Evolutionary conservation across 2,888 invertebrate species (phyloP).

Genomic region (Mimumesa dahlbomi): DNA sequence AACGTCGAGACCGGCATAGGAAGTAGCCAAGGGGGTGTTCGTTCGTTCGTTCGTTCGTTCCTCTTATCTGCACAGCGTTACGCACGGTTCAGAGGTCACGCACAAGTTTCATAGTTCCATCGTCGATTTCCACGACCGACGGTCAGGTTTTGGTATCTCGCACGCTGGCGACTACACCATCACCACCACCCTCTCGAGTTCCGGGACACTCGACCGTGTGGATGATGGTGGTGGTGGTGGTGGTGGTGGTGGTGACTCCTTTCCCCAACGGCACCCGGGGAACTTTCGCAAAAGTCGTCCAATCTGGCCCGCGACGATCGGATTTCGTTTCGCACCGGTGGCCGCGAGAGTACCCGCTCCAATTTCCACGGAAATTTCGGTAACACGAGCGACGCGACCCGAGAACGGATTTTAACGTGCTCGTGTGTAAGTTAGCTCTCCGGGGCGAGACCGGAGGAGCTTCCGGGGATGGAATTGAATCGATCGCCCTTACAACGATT

Average conservation of each 20-base stretch:
- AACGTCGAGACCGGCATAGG: neutral
- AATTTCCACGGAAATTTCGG: constrained; percentile 36
- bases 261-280: constrained; percentile 33
- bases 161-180: neutral
- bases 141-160: constrained; percentile 7
- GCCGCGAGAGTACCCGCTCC: constrained; percentile 15
- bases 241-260: constrained; percentile 18
- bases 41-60: too few species aligned
- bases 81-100: constrained; percentile 35
- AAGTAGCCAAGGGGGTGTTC: too few species aligned
- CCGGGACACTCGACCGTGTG: too few species aligned
- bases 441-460: too few species aligned
- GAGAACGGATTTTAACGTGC: neutral
- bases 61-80: constrained; percentile 20
- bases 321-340: constrained; percentile 72
- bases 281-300: constrained; percentile 52
- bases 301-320: constrained; percentile 71
- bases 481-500: too few species aligned
- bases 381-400: constrained; percentile 1
- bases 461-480: too few species aligned
- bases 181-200: neutral
- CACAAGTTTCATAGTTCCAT: constrained; percentile 27
- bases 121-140: constrained; percentile 38
- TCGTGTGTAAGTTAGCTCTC: too few species aligned
- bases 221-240: too few species aligned